phyloP scores from a whole-genome alignment of 2,888 invertebrate species.

The Pimpla rufipes region DNA sequence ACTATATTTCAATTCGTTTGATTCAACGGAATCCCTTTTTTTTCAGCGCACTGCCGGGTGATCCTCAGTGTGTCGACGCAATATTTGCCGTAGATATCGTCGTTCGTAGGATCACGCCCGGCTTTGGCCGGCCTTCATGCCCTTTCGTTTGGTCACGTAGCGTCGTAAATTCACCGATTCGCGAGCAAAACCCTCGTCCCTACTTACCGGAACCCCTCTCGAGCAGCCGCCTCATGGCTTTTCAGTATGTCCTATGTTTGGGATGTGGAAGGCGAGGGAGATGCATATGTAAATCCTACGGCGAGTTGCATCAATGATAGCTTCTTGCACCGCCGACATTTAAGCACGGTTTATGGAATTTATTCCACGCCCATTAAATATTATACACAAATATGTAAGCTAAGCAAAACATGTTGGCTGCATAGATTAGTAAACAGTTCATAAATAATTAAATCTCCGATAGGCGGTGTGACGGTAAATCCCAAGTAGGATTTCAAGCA shows the following conservation, averaged over 20 bases:
- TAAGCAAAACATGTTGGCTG: no score
- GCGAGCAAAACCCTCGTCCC: conserved; percentile 20
- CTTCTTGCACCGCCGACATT: background rate
- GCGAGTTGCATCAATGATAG: background rate
- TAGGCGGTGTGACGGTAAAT: background rate
- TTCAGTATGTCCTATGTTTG: background rate
- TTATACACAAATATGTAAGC: background rate
- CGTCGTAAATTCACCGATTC: conserved; percentile 48
- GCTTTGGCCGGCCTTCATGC: background rate
- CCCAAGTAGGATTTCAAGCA: background rate
- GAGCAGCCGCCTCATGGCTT: background rate
- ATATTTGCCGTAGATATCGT: conserved; percentile 43
- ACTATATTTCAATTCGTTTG: conserved; percentile 35
- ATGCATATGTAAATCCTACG: conserved; percentile 6
- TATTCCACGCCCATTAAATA: background rate
- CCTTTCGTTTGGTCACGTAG: conserved; percentile 14
- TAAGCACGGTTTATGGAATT: background rate
- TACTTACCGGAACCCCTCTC: conserved; percentile 10
- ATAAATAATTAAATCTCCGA: no score
- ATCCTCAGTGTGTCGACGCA: conserved; percentile 2
- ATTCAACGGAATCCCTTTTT: conserved; percentile 1
- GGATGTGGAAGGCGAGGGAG: background rate
- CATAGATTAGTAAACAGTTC: no score
- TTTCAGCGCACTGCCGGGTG: background rate
- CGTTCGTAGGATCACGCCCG: conserved; percentile 21